A percentile compares a stretch with the other conserved stretches of the same genome.
These are phyloP conservation scores for Catostylus mosaicus DNA, from an alignment of 30 jellyfish, hydroid and myxozoan species.

Conservation along the genomic window DNA sequence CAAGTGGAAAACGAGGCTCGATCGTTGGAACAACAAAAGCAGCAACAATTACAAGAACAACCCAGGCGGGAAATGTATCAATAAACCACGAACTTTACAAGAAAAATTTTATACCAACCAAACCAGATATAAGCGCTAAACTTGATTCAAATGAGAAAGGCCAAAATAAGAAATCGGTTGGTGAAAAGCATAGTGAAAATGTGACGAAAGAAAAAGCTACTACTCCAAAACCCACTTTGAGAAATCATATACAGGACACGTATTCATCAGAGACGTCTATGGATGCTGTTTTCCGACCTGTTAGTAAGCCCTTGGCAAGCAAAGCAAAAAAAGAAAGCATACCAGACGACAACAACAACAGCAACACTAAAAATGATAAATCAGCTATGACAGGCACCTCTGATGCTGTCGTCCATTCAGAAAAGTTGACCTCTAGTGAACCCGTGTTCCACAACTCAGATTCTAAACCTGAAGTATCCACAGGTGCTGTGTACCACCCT, in stretches of 20 bases:
- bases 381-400: neutral
- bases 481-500: slow-evolving; percentile 56
- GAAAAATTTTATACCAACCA: slow-evolving; percentile 35
- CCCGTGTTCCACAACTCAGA: neutral
- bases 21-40: neutral
- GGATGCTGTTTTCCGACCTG: slow-evolving; percentile 47
- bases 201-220: neutral
- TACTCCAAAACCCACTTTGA: neutral
- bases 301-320: neutral
- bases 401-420: too few species aligned
- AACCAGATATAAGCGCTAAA: neutral
- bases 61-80: neutral
- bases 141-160: neutral
- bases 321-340: neutral
- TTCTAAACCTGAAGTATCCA: slow-evolving; percentile 33
- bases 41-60: neutral
- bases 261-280: slow-evolving; percentile 12
- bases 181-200: neutral
- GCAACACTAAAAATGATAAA: neutral
- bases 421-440: neutral
- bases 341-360: neutral
- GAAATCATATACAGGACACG: neutral
- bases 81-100: neutral
- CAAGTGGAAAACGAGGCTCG: neutral
- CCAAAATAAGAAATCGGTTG: neutral